Base-by-base conservation (phyloP, 2,113 vertebrate species). In the Leuciscus idus region DNA sequence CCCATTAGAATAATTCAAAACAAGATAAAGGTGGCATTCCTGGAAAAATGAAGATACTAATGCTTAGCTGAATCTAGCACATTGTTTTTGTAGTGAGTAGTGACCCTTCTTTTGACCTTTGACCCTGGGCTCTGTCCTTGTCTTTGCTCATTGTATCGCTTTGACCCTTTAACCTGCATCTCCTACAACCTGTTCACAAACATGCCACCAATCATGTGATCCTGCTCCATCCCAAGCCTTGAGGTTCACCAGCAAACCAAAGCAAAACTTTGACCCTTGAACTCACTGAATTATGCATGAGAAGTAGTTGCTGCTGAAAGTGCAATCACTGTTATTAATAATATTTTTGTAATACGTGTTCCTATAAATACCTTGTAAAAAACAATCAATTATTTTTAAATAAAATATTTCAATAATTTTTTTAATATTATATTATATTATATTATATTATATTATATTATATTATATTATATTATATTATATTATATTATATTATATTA, bases 201-300 rank as follows among this genome's bases (percentile, higher is more conserved):
- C 62, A 59, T 68, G 3, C 17, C 72, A 83, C 43, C 21, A 46
- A 62, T 48, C 81, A 83, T 62, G 36, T 87, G 73, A 68, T 46
- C 43, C 48, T 28, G n/a, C 50, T 87, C 52, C 72, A 84, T 77
- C 19, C 23, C n/a, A 26, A 66, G 81, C 12, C 59, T 77, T 55
- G 73, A 77, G 73, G 61, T 77, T 76, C 61, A 57, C n/a, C 72
- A 66, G 57, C 43, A 50, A 68, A 43, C 79, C 43, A 62, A 81
- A 73, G 79, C 70, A 81, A 70, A 70, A 43, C 52, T 72, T 26
- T 84, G 62, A 84, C 81, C 80, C 62, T 83, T 88, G 61, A 85
- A 64, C 87, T 77, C 72, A 39, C 46, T 88, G 81, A 84, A 84
- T 84, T 83, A 84, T 89, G 70, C 55, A 86, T 57, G 46, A 83